Evolutionary conservation across 2,113 vertebrate genomes (phyloP).

Genomic region (Nerophis ophidion): DNA sequence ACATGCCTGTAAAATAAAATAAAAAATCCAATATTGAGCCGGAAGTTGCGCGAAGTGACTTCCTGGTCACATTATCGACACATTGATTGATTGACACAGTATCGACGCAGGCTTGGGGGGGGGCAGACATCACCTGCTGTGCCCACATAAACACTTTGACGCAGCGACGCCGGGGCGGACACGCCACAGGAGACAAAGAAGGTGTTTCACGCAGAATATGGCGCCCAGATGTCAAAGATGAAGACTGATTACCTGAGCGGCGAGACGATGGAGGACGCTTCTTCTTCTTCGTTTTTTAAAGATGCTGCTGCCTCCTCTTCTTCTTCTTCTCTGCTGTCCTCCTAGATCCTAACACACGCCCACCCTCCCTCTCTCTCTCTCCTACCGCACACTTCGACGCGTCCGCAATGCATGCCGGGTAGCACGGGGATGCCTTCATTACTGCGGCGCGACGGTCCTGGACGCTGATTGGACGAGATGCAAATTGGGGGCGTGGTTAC

Average conservation of each 20-base stretch:
- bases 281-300: conserved; percentile 13
- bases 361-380: conserved; percentile 5
- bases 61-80: too few species aligned
- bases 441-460: conserved; percentile 29
- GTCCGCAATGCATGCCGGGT: conserved; percentile 70
- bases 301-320: conserved; percentile 13
- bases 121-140: too few species aligned
- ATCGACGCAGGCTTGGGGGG: too few species aligned
- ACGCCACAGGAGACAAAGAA: too few species aligned
- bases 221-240: too few species aligned
- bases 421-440: conserved; percentile 38
- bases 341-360: conserved; percentile 30
- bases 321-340: conserved; percentile 35
- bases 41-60: too few species aligned
- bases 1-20: too few species aligned
- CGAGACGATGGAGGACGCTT: conserved; percentile 10
- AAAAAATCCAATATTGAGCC: too few species aligned
- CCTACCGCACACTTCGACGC: conserved; percentile 17
- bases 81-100: too few species aligned
- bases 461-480: conserved; percentile 24
- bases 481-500: conserved; percentile 8
- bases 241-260: conserved; percentile 45
- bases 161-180: too few species aligned
- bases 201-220: too few species aligned
- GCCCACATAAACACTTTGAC: too few species aligned